These are phyloP conservation scores for Lepus townsendii DNA, from an alignment of 2,797 vertebrate genomes.

Conservation along the genomic window DNA sequence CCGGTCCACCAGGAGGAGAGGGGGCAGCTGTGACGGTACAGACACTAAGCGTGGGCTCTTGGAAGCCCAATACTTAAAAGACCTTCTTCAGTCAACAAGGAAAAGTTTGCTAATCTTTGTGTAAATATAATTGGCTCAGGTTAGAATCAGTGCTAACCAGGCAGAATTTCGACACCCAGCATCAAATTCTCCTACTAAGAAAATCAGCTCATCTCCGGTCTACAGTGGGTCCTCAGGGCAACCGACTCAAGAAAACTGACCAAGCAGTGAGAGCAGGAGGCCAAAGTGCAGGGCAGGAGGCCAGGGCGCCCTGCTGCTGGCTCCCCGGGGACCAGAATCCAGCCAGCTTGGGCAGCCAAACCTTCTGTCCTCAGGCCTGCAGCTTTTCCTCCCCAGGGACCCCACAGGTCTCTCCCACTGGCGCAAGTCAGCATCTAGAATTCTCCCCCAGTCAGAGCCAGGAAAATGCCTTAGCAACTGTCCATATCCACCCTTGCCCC, in stretches of 20 bases:
- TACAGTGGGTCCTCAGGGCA: not conserved
- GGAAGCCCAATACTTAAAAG: not conserved
- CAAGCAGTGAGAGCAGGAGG: not conserved
- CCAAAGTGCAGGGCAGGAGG: not conserved
- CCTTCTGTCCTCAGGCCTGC: not conserved
- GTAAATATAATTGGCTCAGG: not conserved
- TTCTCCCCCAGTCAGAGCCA: not conserved
- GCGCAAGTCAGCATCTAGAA: not conserved
- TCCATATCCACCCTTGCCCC: not conserved
- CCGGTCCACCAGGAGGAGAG: not conserved
- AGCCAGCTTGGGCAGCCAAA: not conserved
- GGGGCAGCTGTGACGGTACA: no score
- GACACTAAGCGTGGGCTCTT: no score
- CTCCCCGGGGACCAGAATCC: not conserved
- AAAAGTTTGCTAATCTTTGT: not conserved
- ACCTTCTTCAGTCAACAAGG: not conserved
- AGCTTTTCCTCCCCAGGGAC: not conserved
- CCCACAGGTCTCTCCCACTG: fast-evolving
- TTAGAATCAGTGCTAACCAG: not conserved
- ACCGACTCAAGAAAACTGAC: not conserved
- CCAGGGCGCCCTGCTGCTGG: no score
- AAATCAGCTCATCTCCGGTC: not conserved
- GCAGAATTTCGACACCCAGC: not conserved
- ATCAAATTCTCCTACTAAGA: not conserved
- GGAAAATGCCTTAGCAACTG: fast-evolving